Base-by-base conservation (phyloP, 2,113 vertebrate genomes). In the Phalacrocorax brasilianus region DNA sequence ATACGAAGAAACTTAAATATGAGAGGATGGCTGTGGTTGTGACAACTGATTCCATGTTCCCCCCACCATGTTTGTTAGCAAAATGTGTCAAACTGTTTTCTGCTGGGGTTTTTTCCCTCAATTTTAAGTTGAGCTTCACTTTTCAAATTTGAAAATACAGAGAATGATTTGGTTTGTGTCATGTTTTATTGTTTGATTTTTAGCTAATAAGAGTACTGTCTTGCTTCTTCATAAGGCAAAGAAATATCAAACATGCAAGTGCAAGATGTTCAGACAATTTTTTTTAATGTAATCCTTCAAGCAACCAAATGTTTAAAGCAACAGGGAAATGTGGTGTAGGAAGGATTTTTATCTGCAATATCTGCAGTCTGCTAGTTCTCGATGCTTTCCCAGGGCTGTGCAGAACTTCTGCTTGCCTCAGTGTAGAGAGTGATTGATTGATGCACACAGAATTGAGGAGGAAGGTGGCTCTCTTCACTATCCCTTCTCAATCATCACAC, bases 221-320 rank as follows among this genome's bases (percentile, higher is more conserved):
- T 76, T 1, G 0, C 78, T 79, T 89, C 74, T 91, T 96, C 28
- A 45, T 66, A 75, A 65, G 35, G 62, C 56, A 89, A 85, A 79
- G 91, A 91, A 96, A 89, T 87, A 94, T 14, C 77, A 87, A 92
- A 85, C 89, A 82, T 96, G 95, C 91, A 96, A 72, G 12, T 78
- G 13, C 62, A 86, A 73, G 27, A 55, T 84, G 55, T 84, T 89
- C 35, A 58, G 86, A 38, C 50, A 14, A 38, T 38, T 22, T 76
- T 50, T 56, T 14, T 44, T 42, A 49, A 30, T 55, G 19, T 21
- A 80, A 77, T 71, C 56, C 59, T 92, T 30, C 33, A 55, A 77
- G 68, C 56, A 92, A 67, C 21, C 30, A 47, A 32, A 50, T 66
- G 32, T 91, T 93, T 59, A 71, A 91, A 89, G 59, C 79, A 67